phyloP scores from a whole-genome alignment of 2,888 invertebrate species.

The Eupithecia abbreviata region DNA sequence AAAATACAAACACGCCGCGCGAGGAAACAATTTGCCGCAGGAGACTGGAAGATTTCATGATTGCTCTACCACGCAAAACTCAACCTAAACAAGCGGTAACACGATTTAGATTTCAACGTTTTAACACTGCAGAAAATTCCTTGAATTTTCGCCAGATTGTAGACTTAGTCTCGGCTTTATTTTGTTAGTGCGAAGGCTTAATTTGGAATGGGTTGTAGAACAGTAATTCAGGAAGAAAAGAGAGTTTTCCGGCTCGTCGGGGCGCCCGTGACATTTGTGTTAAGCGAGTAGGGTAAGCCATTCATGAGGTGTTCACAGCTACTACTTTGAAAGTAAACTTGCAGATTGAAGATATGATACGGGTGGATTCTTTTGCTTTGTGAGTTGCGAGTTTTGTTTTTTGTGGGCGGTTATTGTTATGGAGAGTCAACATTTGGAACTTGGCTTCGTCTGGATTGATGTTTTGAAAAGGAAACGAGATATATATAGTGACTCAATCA shows the following conservation, averaged over 20 bases:
- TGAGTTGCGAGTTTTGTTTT: constrained; percentile 27
- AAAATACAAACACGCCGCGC: constrained; percentile 83
- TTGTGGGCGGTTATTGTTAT: neutral
- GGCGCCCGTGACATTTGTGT: constrained; percentile 82
- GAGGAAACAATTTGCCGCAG: constrained; percentile 84
- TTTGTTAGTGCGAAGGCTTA: constrained; percentile 50
- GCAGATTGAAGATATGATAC: constrained; percentile 45
- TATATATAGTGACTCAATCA: no score
- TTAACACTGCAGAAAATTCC: constrained; percentile 71
- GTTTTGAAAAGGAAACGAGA: neutral
- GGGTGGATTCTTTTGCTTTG: constrained; percentile 32
- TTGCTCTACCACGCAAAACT: constrained; percentile 52
- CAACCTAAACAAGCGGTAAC: constrained; percentile 51
- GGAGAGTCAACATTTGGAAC: neutral
- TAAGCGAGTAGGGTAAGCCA: constrained; percentile 75
- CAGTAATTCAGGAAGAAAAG: constrained; percentile 81
- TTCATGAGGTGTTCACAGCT: constrained; percentile 73
- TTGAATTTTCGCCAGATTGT: constrained; percentile 66
- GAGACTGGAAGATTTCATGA: constrained; percentile 82
- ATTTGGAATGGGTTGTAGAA: constrained; percentile 52
- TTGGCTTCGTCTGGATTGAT: neutral
- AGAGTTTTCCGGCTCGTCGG: constrained; percentile 82
- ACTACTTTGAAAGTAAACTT: constrained; percentile 73
- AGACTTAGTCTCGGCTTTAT: constrained; percentile 54
- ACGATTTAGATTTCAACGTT: constrained; percentile 59